These are phyloP conservation scores for Cichladusa arquata DNA, from an alignment of 2,113 vertebrate species.

Conservation along the genomic window DNA sequence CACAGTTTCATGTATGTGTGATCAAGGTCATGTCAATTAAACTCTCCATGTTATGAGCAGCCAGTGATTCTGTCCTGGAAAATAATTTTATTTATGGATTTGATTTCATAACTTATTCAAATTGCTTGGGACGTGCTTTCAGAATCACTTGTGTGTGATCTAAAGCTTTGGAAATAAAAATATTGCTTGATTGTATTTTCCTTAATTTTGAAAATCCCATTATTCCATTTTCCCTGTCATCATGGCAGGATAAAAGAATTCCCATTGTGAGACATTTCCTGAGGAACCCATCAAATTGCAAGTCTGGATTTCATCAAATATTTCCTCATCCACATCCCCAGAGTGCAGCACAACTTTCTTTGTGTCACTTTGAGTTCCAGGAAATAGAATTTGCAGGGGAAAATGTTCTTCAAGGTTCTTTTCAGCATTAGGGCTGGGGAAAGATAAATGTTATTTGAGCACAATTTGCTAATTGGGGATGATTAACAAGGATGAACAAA, in stretches of 20 bases:
- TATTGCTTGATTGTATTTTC: not conserved
- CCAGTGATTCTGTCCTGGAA: not conserved
- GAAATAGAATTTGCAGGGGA: not conserved
- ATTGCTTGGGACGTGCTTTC: slow-evolving; percentile 43
- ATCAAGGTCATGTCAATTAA: not conserved
- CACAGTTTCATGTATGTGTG: not conserved
- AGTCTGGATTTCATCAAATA: slow-evolving; percentile 16
- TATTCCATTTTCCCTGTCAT: slow-evolving; percentile 21
- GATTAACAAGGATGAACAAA: not conserved
- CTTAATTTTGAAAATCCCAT: slow-evolving; percentile 35
- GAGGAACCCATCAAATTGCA: slow-evolving; percentile 58
- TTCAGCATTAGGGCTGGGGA: not conserved
- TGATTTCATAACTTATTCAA: not conserved
- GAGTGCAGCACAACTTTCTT: slow-evolving; percentile 57
- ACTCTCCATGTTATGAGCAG: not conserved
- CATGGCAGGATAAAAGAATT: slow-evolving; percentile 50
- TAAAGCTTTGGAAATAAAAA: slow-evolving; percentile 51
- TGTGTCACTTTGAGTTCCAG: slow-evolving; percentile 40
- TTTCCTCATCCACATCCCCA: not conserved
- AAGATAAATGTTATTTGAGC: not conserved
- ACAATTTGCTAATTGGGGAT: not conserved
- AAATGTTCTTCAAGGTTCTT: not conserved
- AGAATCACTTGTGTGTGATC: not conserved
- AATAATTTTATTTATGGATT: not conserved
- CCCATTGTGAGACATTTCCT: slow-evolving; percentile 32